Conservation (phyloP, 2,113 vertebrate species). For the Peromyscus californicus region DNA sequence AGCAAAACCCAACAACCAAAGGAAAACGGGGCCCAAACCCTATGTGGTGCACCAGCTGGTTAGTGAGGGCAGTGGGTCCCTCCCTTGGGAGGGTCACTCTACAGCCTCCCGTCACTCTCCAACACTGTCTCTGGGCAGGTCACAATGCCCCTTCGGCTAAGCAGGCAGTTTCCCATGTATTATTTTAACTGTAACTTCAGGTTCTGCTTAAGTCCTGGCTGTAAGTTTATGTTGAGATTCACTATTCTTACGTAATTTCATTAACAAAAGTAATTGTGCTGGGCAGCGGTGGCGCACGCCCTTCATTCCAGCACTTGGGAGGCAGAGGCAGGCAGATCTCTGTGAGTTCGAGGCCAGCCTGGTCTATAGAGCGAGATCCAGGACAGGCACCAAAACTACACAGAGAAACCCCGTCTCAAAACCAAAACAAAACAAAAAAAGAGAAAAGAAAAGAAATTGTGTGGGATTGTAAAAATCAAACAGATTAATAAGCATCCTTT, state of each 20-base stretch:
- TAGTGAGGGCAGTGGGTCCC: not conserved
- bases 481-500: constrained; percentile 38
- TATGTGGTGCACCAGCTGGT: not conserved
- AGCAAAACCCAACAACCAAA: not conserved
- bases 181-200: not conserved
- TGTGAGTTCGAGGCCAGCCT: too few relatives aligned
- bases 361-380: too few relatives aligned
- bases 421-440: too few relatives aligned
- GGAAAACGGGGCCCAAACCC: not conserved
- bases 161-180: not conserved
- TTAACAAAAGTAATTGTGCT: constrained; percentile 4
- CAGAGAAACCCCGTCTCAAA: too few relatives aligned
- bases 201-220: not conserved
- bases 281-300: too few relatives aligned
- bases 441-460: not conserved
- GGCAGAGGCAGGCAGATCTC: too few relatives aligned
- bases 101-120: not conserved
- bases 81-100: not conserved
- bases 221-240: constrained; percentile 30
- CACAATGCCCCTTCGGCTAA: not conserved
- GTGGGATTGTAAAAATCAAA: not conserved
- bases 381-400: too few relatives aligned
- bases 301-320: too few relatives aligned
- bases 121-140: not conserved
- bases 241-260: not conserved